A percentile compares a stretch with the other conserved stretches of the same genome.
phyloP scores from a whole-genome alignment of 1,140 invertebrate species.

The Oscheius sp. region DNA sequence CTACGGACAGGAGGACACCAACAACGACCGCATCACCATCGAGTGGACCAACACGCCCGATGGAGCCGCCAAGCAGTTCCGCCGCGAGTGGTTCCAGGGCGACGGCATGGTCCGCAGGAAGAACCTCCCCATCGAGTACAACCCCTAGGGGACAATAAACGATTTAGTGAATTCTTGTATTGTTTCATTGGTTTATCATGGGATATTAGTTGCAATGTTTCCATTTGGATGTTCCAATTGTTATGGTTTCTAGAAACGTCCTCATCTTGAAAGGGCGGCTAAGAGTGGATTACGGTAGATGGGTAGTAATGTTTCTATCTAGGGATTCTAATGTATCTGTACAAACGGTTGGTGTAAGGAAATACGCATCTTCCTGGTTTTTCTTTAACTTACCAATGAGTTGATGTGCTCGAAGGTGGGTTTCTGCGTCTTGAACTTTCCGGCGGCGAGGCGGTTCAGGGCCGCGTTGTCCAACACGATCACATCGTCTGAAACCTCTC shows the following conservation, averaged over 20 bases:
- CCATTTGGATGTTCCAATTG: no score
- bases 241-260: neutral
- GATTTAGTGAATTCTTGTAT: neutral
- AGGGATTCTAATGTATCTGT: neutral
- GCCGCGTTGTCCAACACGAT: slow-evolving; percentile 94
- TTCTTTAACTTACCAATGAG: slow-evolving; percentile 77
- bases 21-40: no score
- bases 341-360: neutral
- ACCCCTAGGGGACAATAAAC: no score
- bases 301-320: slow-evolving; percentile 1
- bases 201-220: no score
- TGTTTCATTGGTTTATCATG: no score
- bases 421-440: slow-evolving; percentile 87
- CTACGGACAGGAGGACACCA: no score
- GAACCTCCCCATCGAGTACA: no score
- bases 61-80: no score
- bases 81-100: no score
- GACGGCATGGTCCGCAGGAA: no score
- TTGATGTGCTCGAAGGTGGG: slow-evolving; percentile 96
- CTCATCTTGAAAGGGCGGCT: neutral
- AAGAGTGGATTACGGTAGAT: slow-evolving; percentile 5
- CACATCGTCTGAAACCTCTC: slow-evolving; percentile 75
- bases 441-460: slow-evolving; percentile 89
- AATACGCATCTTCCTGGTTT: neutral
- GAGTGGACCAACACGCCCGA: no score